phyloP scores from a whole-genome alignment of 2,888 invertebrate genomes.

The Cordylochernes scorpioides region DNA sequence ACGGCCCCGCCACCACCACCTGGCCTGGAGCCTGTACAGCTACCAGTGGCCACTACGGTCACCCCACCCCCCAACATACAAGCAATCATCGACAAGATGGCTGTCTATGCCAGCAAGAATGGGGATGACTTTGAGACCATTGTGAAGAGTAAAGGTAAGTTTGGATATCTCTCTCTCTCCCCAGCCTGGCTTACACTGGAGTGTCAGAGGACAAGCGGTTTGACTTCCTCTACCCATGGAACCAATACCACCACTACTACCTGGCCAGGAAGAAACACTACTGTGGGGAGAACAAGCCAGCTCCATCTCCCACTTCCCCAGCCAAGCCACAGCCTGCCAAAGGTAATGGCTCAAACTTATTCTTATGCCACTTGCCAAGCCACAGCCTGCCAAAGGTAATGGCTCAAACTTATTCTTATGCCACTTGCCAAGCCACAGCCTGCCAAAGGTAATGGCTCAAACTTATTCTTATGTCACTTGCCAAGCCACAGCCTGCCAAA shows the following conservation, averaged over 20 bases:
- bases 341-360: no score
- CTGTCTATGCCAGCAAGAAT: conserved; percentile 79
- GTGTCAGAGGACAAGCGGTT: conserved; percentile 44
- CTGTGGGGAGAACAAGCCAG: not conserved
- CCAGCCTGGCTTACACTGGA: no score
- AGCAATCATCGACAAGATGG: conserved; percentile 82
- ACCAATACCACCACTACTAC: conserved; percentile 57
- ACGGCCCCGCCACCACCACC: conserved; percentile 10
- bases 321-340: no score
- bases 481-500: no score
- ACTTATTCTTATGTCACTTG: no score
- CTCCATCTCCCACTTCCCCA: no score
- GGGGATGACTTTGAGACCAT: conserved; percentile 73
- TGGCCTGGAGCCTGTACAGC: conserved; percentile 7
- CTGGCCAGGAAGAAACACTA: conserved; percentile 30
- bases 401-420: no score
- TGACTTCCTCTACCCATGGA: conserved; percentile 47
- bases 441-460: no score
- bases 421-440: no score
- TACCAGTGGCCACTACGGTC: conserved; percentile 10
- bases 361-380: no score
- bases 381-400: no score
- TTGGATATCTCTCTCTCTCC: no score
- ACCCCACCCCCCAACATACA: conserved; percentile 52
- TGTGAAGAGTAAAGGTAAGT: conserved; percentile 29